These are phyloP conservation scores for Trypoxylon attenuatum DNA, from an alignment of 2,888 invertebrate species.

Conservation along the genomic window DNA sequence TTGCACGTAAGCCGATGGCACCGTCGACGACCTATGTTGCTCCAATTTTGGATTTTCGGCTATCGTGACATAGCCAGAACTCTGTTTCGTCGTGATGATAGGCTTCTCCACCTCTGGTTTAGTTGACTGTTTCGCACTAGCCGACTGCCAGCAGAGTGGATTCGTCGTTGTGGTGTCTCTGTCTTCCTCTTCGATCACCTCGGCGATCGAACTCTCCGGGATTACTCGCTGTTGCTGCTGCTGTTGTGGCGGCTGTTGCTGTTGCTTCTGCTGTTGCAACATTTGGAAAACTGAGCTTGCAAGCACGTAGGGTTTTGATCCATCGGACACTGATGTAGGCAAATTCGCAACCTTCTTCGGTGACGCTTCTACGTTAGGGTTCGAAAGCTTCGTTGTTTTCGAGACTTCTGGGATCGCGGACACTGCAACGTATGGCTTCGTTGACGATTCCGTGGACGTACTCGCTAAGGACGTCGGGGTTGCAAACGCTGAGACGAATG, in stretches of 20 bases:
- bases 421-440: slow-evolving; percentile 62
- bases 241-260: slow-evolving; percentile 57
- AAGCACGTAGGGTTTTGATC: slow-evolving; percentile 55
- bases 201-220: slow-evolving; percentile 10
- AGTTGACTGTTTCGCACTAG: slow-evolving; percentile 14
- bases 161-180: slow-evolving; percentile 42
- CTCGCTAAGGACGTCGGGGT: slow-evolving; percentile 37
- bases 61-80: slow-evolving; percentile 63
- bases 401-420: slow-evolving; percentile 57
- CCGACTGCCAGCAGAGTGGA: slow-evolving; percentile 51
- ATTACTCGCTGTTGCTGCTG: slow-evolving; percentile 42
- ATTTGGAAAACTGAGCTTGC: slow-evolving; percentile 58
- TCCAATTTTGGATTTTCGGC: slow-evolving; percentile 52
- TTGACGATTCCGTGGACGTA: slow-evolving; percentile 31
- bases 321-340: slow-evolving; percentile 1
- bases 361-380: slow-evolving; percentile 17
- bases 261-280: slow-evolving; percentile 50
- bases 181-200: slow-evolving; percentile 32
- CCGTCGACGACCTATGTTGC: slow-evolving; percentile 35
- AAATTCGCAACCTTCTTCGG: slow-evolving; percentile 19
- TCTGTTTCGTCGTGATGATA: slow-evolving; percentile 34
- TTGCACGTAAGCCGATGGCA: slow-evolving; percentile 51
- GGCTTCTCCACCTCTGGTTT: slow-evolving; percentile 30
- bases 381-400: slow-evolving; percentile 24
- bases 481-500: slow-evolving; percentile 52